Evolutionary conservation across 2,888 invertebrate genomes (phyloP).

Genomic region (Luperina testacea): DNA sequence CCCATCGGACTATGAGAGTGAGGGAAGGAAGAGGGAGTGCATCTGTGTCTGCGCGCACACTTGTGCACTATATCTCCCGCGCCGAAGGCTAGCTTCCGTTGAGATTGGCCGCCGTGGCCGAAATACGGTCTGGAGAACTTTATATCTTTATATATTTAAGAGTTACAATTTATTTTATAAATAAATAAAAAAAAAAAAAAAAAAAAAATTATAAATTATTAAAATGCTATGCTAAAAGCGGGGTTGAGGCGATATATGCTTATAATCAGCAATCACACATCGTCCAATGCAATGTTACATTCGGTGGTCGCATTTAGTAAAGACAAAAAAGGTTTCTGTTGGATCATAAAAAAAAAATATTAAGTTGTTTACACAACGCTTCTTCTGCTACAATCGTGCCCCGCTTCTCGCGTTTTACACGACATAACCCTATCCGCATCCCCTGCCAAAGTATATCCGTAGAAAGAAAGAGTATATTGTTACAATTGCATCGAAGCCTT

Average conservation of each 20-base stretch:
- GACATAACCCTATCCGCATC: conserved; percentile 30
- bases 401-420: conserved; percentile 4
- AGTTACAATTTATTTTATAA: too few relatives aligned
- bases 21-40: too few relatives aligned
- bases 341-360: neutral
- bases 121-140: too few relatives aligned
- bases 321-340: neutral
- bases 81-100: too few relatives aligned
- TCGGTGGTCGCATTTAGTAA: neutral
- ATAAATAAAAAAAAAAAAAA: too few relatives aligned
- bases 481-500: conserved; percentile 64
- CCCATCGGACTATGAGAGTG: too few relatives aligned
- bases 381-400: neutral
- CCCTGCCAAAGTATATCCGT: conserved; percentile 64
- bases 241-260: neutral
- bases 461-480: conserved; percentile 61
- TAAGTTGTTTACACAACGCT: neutral
- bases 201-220: too few relatives aligned
- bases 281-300: neutral
- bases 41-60: too few relatives aligned
- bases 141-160: too few relatives aligned
- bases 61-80: too few relatives aligned
- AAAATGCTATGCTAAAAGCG: neutral
- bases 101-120: too few relatives aligned
- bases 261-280: too few relatives aligned